A percentile compares a stretch with the other conserved stretches of the same genome.
phyloP scores from a whole-genome alignment of 1,140 invertebrate genomes.

The Drosophila setifemur region DNA sequence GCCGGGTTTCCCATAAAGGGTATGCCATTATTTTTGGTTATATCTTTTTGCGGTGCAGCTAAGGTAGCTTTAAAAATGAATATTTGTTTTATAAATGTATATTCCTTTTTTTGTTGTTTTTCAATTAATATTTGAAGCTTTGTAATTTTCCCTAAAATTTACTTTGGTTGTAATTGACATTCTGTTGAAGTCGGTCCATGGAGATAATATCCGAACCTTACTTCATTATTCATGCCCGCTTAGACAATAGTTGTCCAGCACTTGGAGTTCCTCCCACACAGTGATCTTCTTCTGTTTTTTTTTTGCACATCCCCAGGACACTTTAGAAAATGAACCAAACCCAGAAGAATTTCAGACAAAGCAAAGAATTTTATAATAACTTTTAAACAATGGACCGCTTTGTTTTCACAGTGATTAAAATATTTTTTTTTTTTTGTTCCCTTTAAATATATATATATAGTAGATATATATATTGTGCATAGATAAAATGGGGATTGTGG shows the following conservation, averaged over 20 bases:
- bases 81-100: too few relatives aligned
- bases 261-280: constrained; percentile 9
- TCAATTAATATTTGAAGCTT: too few relatives aligned
- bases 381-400: constrained; percentile 69
- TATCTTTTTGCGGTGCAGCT: constrained; percentile 2
- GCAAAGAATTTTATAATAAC: constrained; percentile 71
- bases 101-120: too few relatives aligned
- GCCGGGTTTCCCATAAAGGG: neutral
- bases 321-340: constrained; percentile 62
- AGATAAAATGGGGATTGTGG: constrained; percentile 43
- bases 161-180: too few relatives aligned
- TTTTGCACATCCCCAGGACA: constrained; percentile 1
- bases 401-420: constrained; percentile 78
- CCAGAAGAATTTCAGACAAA: constrained; percentile 37
- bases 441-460: neutral
- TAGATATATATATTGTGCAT: constrained; percentile 50
- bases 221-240: constrained; percentile 32
- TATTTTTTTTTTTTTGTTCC: constrained; percentile 30
- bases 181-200: neutral
- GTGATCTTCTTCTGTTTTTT: neutral
- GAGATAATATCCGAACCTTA: neutral
- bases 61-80: neutral
- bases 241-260: constrained; percentile 55
- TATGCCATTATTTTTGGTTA: constrained; percentile 6
- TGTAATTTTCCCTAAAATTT: too few relatives aligned